These are phyloP conservation scores for Eulithis testata DNA, from an alignment of 2,888 invertebrate species.

Conservation along the genomic window DNA sequence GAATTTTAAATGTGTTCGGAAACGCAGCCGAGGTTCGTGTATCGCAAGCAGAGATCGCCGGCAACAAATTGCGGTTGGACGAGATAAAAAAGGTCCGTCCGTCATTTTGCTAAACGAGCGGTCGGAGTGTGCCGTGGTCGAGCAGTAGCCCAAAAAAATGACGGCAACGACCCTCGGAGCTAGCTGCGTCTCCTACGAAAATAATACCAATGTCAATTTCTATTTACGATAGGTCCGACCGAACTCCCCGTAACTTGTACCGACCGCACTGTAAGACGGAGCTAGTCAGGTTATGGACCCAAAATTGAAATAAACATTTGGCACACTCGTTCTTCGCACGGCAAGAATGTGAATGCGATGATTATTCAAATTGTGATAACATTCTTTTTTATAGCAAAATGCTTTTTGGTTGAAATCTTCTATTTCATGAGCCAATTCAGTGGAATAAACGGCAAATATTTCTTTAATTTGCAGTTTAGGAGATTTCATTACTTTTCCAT, in stretches of 20 bases:
- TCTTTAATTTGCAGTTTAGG: slow-evolving; percentile 29
- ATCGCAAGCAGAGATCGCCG: slow-evolving; percentile 75
- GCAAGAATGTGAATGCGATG: slow-evolving; percentile 43
- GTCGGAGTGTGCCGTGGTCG: slow-evolving; percentile 59
- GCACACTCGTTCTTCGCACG: slow-evolving; percentile 43
- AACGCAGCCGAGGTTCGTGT: slow-evolving; percentile 60
- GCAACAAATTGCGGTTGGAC: slow-evolving; percentile 81
- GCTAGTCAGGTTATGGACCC: slow-evolving; percentile 36
- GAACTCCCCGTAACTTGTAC: slow-evolving; percentile 38
- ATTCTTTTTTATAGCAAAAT: slow-evolving; percentile 45
- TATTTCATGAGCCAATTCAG: slow-evolving; percentile 34
- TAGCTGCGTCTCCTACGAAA: slow-evolving; percentile 57
- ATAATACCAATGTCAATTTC: slow-evolving; percentile 70
- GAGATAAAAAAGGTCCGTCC: slow-evolving; percentile 83
- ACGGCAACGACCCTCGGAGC: slow-evolving; percentile 53
- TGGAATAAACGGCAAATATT: slow-evolving; percentile 32
- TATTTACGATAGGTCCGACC: slow-evolving; percentile 59
- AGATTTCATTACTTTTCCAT: slow-evolving; percentile 18
- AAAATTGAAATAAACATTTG: slow-evolving; percentile 47
- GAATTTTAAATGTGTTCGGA: slow-evolving; percentile 71
- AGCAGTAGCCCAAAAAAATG: slow-evolving; percentile 66
- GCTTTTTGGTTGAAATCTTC: slow-evolving; percentile 34
- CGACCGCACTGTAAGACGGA: slow-evolving; percentile 25
- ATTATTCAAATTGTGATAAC: slow-evolving; percentile 46
- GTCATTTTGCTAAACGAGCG: slow-evolving; percentile 81